Evolutionary conservation across 1,140 invertebrate species (phyloP).

Genomic region (Ctenoplectra terminalis): DNA sequence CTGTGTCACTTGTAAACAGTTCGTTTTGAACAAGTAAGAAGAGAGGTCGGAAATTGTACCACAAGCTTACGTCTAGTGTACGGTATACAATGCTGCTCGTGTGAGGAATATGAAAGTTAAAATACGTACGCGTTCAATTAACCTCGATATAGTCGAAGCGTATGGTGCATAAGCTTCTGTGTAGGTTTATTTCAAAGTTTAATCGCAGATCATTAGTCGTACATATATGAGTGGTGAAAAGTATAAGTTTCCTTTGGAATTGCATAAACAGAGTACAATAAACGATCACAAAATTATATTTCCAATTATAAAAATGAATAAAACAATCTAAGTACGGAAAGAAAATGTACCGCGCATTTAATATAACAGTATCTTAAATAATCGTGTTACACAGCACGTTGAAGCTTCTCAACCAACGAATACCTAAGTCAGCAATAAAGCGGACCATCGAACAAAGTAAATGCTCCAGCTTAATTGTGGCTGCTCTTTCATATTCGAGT

Average conservation of each 20-base stretch:
- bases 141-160: neutral
- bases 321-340: no score
- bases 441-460: neutral
- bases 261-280: neutral
- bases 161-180: neutral
- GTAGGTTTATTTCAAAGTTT: neutral
- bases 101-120: neutral
- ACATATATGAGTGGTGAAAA: no score
- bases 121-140: neutral
- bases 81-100: neutral
- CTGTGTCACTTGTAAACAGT: neutral
- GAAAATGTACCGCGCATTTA: no score
- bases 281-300: neutral
- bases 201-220: neutral
- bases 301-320: no score
- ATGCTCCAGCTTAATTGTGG: no score
- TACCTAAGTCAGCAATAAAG: neutral
- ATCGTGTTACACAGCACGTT: no score
- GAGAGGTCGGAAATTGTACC: neutral
- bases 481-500: no score
- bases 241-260: no score
- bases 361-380: no score
- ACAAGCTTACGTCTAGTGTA: neutral
- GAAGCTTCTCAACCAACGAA: no score
- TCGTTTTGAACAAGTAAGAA: slow-evolving; percentile 26